Evolutionary conservation across 2,113 vertebrate species (phyloP).

Genomic region (Eonycteris spelaea): DNA sequence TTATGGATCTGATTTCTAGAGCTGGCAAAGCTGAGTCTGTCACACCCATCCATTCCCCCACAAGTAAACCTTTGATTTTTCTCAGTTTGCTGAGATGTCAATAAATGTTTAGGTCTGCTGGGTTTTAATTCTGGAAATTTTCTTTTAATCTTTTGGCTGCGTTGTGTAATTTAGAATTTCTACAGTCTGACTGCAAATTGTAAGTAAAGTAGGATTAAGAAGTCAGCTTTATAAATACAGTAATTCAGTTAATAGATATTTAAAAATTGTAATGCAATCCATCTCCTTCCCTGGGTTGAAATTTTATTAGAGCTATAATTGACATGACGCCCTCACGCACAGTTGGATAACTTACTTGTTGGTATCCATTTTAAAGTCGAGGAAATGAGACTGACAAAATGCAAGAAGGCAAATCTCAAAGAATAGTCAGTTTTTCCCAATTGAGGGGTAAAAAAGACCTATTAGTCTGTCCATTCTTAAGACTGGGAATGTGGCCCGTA

Average conservation of each 20-base stretch:
- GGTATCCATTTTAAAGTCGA: slow-evolving; percentile 33
- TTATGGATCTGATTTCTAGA: slow-evolving; percentile 16
- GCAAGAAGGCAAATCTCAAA: neutral
- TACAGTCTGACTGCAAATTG: slow-evolving; percentile 74
- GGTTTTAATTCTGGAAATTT: slow-evolving; percentile 74
- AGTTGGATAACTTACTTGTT: neutral
- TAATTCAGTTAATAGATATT: slow-evolving; percentile 52
- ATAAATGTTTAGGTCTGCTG: slow-evolving; percentile 69
- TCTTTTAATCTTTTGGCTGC: slow-evolving; percentile 76
- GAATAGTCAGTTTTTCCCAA: neutral
- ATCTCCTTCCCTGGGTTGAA: slow-evolving; percentile 13
- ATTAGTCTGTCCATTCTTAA: slow-evolving; percentile 20
- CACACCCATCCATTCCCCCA: neutral
- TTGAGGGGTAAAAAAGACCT: slow-evolving; percentile 3
- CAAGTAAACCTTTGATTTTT: slow-evolving; percentile 32
- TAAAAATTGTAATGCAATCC: slow-evolving; percentile 33
- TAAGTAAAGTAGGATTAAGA: slow-evolving; percentile 80
- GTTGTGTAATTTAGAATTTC: slow-evolving; percentile 78
- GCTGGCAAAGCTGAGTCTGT: neutral
- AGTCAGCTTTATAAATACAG: slow-evolving; percentile 72
- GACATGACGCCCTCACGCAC: neutral
- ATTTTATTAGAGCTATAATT: slow-evolving; percentile 46
- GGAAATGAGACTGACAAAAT: neutral
- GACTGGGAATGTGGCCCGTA: slow-evolving; percentile 2
- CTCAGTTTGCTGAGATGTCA: slow-evolving; percentile 52